Evolutionary conservation across 2,113 vertebrate genomes (phyloP), one percentile per base, ranked within the genome.

Genomic region (Bos javanicus): DNA sequence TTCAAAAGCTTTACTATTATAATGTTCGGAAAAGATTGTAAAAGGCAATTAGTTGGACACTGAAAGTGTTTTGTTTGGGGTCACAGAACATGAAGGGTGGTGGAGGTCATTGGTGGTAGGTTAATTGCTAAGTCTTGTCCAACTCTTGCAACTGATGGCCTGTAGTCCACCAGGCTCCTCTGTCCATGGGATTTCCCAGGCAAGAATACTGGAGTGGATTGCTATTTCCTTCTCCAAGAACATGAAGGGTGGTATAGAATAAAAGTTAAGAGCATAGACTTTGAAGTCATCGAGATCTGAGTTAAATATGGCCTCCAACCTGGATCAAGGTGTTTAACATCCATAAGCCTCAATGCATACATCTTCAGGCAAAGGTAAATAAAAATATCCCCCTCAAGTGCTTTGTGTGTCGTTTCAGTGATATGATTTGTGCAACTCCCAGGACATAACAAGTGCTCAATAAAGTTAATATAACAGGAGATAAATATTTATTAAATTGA

Each of bases 401-500:
- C 15, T 85, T 84, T 87, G 7, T 87, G 33, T 95, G 30, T 91
- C 23, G 28, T 30, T 93, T 97, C 54, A 87, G 3, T 14, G 52
- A 83, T 81, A 52, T 48, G 46, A 95, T 95, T 90, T 97, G 25
- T 85, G 30, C 14, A 81, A 30, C 19, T 92, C 36, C 28, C 12
- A 90, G 21, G 12, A 11, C 57, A 96, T 94, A 90, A 36, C 46
- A 80, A 78, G 90, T 90, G 33, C 39, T 94, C 93, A 92, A 88
- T 96, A 59, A 87, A 76, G 52, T 95, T 97, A 92, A 92, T 67
- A 78, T 71, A 52, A 33, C 64, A 95, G 50, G 23, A 86, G 25
- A 97, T 96, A 87, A 80, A 92, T 94, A 54, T 52, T 90, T 95
- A 90, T 93, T 87, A 92, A 92, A 80, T 85, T 84, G 50, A 96